A percentile compares a stretch with the other conserved stretches of the same genome.
phyloP scores from a whole-genome alignment of 2,888 invertebrate species.

The Acanthopleura granulata region DNA sequence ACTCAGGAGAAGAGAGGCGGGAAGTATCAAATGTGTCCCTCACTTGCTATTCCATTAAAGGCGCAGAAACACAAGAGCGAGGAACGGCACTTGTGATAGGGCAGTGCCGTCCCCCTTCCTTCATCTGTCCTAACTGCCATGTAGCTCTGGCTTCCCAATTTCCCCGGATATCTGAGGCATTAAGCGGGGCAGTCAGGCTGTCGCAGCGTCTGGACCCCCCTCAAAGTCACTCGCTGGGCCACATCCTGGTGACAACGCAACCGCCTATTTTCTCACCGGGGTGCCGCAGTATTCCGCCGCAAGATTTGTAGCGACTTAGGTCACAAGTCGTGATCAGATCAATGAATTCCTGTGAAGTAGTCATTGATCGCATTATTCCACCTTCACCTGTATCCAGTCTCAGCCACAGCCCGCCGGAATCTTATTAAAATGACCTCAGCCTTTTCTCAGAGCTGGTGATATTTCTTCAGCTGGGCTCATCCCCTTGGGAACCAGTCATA shows the following conservation, averaged over 20 bases:
- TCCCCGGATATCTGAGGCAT: no score
- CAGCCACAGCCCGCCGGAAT: background rate
- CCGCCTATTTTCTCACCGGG: background rate
- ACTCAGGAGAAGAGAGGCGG: background rate
- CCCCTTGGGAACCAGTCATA: background rate
- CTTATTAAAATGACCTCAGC: background rate
- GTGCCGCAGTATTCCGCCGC: background rate
- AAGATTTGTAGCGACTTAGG: no score
- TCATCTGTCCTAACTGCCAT: no score
- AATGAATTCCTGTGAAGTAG: slow-evolving; percentile 10
- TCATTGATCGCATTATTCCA: background rate
- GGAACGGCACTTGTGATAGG: background rate
- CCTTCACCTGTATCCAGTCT: background rate
- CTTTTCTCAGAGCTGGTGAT: background rate
- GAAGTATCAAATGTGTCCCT: background rate
- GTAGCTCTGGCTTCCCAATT: no score
- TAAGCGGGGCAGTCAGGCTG: no score
- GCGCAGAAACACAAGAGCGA: background rate
- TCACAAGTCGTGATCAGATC: background rate
- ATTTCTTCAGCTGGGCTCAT: background rate
- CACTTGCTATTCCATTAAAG: background rate
- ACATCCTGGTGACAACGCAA: background rate
- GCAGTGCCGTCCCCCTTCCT: background rate
- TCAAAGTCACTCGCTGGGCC: background rate
- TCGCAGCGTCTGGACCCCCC: background rate